Base-by-base conservation (phyloP, 2,888 invertebrate species). In the Uloborus plumipes region DNA sequence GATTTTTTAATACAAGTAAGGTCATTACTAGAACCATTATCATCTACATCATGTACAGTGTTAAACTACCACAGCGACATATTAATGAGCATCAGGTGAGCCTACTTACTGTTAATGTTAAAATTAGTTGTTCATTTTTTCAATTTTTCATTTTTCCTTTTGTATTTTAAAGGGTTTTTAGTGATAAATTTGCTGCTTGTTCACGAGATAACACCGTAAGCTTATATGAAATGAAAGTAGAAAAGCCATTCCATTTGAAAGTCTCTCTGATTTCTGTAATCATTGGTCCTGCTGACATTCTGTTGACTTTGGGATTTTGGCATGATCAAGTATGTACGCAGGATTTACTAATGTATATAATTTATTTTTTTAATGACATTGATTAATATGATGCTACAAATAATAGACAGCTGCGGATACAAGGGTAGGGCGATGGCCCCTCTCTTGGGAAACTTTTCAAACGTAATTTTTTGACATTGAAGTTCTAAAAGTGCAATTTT, bases 191-290 rank as follows among this genome's bases (percentile, higher is more conserved):
- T 70, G 62, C 58, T 58, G 74, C 59, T 7, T 26, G 64, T 18
- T 55, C 55, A 22, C 15, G 61, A n/a, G 80, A 80, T 58, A 80
- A 80, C 31, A 74, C 80, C 15, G 18, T 80, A 7, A 55, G 64
- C 22, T 22, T 70, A 3, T 74, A 74, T 69, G 50, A 62, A n/a
- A 69, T 80, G 61, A 47, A 80, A 18, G 14, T 70, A 15, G 14
- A 47, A 9, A 53, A 69, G 15, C 74, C 74, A 15, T 49, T 74
- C 14, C 61, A 58, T 55, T 55, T 80, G 26, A n/a, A 64, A 31
- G 62, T 51, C 20, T 22, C 55, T 11, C 51, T 64, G 14, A 39
- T 74, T 16, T 31, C n/a, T n/a, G 64, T 16, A 13, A 64, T 80
- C 7, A 62, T 64, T 26, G 80, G 80, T 18, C 80, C 80, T 15